phyloP scores from a whole-genome alignment of 2,797 vertebrate species.

The Cuculus canorus region DNA sequence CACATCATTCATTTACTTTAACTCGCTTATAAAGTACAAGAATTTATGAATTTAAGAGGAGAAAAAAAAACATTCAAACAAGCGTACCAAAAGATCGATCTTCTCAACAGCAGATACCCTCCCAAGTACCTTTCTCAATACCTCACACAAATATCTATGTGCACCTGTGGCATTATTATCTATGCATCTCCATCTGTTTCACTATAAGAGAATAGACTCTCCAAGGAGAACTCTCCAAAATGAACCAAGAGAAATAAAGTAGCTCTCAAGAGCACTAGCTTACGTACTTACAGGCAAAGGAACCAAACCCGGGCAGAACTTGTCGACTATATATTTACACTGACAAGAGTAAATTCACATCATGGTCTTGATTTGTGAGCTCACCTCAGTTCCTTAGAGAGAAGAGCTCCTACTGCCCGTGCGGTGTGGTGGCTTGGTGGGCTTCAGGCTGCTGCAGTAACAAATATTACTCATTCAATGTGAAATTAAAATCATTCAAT shows the following conservation, averaged over 20 bases:
- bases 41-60: background rate
- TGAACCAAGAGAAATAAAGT: background rate
- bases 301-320: background rate
- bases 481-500: background rate
- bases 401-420: background rate
- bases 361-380: background rate
- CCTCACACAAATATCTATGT: background rate
- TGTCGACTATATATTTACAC: background rate
- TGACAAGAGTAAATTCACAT: background rate
- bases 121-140: background rate
- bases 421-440: background rate
- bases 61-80: background rate
- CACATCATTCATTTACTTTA: background rate
- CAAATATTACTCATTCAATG: background rate
- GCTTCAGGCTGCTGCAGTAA: background rate
- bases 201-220: too few species aligned
- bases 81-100: background rate
- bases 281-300: background rate
- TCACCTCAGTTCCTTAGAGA: background rate
- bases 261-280: background rate
- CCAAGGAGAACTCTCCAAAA: background rate
- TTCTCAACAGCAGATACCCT: background rate
- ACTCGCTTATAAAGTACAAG: background rate
- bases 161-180: background rate
- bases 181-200: background rate